These are phyloP conservation scores for Epizoanthus scotinus DNA, from an alignment of 92 coral and sea anemone species.

Conservation along the genomic window DNA sequence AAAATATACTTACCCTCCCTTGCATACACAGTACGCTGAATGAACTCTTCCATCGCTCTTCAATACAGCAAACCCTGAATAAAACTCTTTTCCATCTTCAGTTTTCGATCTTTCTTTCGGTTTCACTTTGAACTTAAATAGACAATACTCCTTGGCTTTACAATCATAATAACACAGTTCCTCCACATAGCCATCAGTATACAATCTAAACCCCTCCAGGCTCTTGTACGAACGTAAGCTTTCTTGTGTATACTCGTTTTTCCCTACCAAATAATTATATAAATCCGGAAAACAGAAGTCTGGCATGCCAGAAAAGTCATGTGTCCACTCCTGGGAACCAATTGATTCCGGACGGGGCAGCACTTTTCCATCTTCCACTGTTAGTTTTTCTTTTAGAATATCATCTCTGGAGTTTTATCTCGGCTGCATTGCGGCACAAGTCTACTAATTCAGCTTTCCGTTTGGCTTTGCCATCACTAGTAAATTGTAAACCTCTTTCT, in stretches of 20 bases:
- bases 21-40: conserved; percentile 6
- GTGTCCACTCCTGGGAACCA: background rate
- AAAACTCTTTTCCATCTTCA: conserved; percentile 1
- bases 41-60: conserved; percentile 7
- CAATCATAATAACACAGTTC: background rate
- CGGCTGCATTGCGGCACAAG: background rate
- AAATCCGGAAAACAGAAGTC: conserved; percentile 1
- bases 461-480: conserved; percentile 7
- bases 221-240: background rate
- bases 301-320: conserved; percentile 21
- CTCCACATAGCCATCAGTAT: background rate
- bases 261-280: background rate
- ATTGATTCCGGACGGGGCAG: background rate
- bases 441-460: conserved; percentile 2
- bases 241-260: conserved; percentile 2
- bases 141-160: background rate
- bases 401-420: background rate
- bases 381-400: conserved; percentile 7
- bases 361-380: background rate
- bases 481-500: background rate
- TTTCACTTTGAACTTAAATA: background rate
- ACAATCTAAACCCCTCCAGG: conserved; percentile 3
- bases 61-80: background rate
- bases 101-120: conserved; percentile 14
- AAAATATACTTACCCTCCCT: conserved; percentile 24